Evolutionary conservation across 2,888 invertebrate species (phyloP), one percentile per base, ranked within the genome.

Genomic region (Carabus problematicus): DNA sequence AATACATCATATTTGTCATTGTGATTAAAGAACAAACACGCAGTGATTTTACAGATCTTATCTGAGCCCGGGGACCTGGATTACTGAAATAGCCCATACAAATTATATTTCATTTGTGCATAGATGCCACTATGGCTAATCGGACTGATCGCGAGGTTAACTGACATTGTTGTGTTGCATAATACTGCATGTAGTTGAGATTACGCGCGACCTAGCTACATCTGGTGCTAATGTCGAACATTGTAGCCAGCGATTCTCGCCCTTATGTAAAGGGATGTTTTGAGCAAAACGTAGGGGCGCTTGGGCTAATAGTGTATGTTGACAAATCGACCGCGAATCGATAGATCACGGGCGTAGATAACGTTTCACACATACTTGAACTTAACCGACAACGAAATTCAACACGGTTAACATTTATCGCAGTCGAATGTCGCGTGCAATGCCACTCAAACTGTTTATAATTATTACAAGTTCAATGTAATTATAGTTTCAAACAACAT

Each of bases 241-340:
- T 39, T 11, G 18, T 11, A 29, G n/a, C 29, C 11, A 54, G 11
- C 56, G 9, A 56, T 29, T 56, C 8, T 56, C 19, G 40, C 11
- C 56, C 56, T 56, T 39, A 11, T 8, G 47, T 8, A 45, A 18
- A 8, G 11, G 45, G 1, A 14, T 29, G n/a, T 19, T 39, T 56
- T 45, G 58, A 40, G 14, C 29, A 8, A 7, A 18, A 9, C 41
- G 16, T 29, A 49, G 64, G 55, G 45, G 55, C 18, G 45, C 55
- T 64, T 6, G 29, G 52, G 43, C 59, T 52, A 60, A 60, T 67
- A 52, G 59, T 67, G 60, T 60, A 52, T 54, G 67, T 52, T 76
- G 76, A 76, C 78, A 79, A 79, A 80, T 79, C 79, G 77, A 70
- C 75, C 77, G 77, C 77, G 75, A 79, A 80, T 79, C 79, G 78